Evolutionary conservation across 2,888 invertebrate species (phyloP), one percentile per base, ranked within the genome.

Genomic region (Rhorus exstirpatorius): DNA sequence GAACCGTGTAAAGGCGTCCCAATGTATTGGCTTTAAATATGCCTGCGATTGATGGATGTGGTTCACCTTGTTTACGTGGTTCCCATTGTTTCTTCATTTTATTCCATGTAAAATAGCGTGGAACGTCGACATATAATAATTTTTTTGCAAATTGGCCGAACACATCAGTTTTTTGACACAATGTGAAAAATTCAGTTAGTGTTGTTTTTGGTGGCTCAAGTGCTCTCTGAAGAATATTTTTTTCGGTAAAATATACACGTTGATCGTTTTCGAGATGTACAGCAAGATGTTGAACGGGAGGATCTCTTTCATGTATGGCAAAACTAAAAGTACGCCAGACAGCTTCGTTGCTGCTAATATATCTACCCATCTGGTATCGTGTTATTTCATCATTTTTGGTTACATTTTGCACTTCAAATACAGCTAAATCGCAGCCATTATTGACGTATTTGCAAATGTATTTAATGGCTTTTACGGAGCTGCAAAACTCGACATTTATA

Each of bases 161-260:
- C 86, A 87, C 7, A 26, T 53, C 21, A 87, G 86, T 10, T 89
- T 78, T 35, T 87, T 24, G 31, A 71, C 91, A 92, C 4, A 91
- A 83, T 26, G 76, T 35, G 70, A 92, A 92, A 85, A 92, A 92
- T 41, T 83, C 88, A 24, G 86, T 87, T 41, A 92, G 85, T 0
- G 78, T 35, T 44, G 12, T 61, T n/a, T n/a, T n/a, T n/a, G n/a
- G n/a, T n/a, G n/a, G n/a, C n/a, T n/a, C n/a, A n/a, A n/a, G n/a
- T n/a, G n/a, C n/a, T n/a, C n/a, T n/a, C n/a, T n/a, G n/a, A n/a
- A n/a, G n/a, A n/a, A n/a, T n/a, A n/a, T n/a, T 24, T 26, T 17
- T 14, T 26, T n/a, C 3, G 0, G 70, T 58, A 21, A 80, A 83
- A 24, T 84, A 86, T 7, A 89, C 86, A 0, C 86, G 63, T 58